These are phyloP conservation scores for Nansenia antarctica DNA, from an alignment of 2,113 vertebrate genomes.

Conservation along the genomic window DNA sequence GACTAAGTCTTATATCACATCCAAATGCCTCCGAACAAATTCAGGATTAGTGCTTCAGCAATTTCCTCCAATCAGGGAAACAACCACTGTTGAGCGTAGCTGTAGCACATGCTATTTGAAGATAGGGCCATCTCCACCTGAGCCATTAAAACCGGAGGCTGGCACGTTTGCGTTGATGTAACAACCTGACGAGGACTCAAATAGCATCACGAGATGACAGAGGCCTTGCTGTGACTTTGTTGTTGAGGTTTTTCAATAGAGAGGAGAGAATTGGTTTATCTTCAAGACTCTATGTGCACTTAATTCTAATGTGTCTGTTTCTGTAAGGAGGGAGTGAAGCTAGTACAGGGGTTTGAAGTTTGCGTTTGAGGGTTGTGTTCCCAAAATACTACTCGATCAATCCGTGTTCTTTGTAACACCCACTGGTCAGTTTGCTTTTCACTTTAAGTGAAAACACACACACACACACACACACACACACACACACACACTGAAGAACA, in stretches of 20 bases:
- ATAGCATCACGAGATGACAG: neutral
- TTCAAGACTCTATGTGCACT: neutral
- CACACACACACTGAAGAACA: too few species aligned
- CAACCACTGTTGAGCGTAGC: neutral
- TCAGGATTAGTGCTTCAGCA: conserved; percentile 39
- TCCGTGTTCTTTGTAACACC: too few species aligned
- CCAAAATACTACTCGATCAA: too few species aligned
- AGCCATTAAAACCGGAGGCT: neutral
- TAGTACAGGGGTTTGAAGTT: neutral
- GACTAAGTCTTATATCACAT: conserved; percentile 29
- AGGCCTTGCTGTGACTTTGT: neutral
- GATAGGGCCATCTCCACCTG: neutral
- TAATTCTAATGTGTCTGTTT: neutral
- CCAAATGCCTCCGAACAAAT: conserved; percentile 9
- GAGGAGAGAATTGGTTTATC: neutral
- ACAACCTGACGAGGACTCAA: neutral
- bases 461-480: too few species aligned
- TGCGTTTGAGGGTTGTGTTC: neutral
- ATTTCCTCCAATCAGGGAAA: neutral
- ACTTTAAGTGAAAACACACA: too few species aligned
- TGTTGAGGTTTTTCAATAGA: neutral
- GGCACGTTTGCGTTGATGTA: neutral
- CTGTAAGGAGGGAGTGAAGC: neutral
- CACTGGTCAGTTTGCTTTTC: too few species aligned
- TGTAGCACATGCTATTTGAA: conserved; percentile 1